Evolutionary conservation across 2,888 invertebrate genomes (phyloP), one percentile per base, ranked within the genome.

Genomic region (Drosophila mettleri): DNA sequence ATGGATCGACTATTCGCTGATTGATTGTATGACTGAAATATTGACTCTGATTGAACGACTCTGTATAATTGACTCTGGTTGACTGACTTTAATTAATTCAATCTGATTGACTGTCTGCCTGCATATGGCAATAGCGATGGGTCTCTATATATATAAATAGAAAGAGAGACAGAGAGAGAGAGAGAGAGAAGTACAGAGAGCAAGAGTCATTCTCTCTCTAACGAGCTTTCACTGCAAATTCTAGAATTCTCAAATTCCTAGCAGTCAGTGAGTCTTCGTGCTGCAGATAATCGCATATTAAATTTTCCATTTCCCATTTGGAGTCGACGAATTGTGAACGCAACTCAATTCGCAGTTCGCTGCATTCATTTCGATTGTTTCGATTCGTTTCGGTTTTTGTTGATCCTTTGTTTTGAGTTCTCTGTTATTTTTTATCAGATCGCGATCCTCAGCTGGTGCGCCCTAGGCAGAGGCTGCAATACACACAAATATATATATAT

Each of bases 361-460:
- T 80, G 80, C 77, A 80, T 59, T 80, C 61, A 49, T 74, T 51
- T 55, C 29, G 74, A 61, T 78, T 62, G 38, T 59, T 63, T 57
- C 48, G 46, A 46, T 59, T 57, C 66, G 53, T 9, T 72, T 61
- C 63, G 62, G 74, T 48, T 36, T 53, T 46, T 29, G 60, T 53
- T n/a, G n/a, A n/a, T n/a, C n/a, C n/a, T 59, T 69, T 60, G 58
- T 59, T 52, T 43, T 27, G 0, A 27, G 27, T 74, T 52, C 45
- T 36, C 38, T 53, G 27, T 48, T n/a, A 24, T 41, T 66, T 74
- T 66, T 71, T 79, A 78, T 74, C 74, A 61, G 62, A 20, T 51
- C 31, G 39, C 68, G 41, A 39, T 71, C 60, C 66, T 55, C 69
- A 45, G 43, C 60, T 69, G 71, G 57, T 54, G 74, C 76, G 57